Conservation (phyloP, 2,797 vertebrate species). For the Poecilia gillii region DNA sequence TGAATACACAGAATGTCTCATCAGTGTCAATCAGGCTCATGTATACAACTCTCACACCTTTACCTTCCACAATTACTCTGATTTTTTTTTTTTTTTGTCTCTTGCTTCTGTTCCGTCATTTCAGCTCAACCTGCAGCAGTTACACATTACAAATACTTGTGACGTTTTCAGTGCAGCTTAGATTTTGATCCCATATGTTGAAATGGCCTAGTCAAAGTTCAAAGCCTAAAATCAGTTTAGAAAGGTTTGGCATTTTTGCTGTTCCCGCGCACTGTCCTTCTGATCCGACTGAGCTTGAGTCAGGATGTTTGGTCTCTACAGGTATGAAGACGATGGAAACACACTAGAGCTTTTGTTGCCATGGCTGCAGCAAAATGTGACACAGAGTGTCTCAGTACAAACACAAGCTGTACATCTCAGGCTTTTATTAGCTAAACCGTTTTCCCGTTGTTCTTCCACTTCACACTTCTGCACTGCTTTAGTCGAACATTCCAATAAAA, state of each 20-base stretch:
- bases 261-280: rapidly evolving
- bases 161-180: background rate
- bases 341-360: background rate
- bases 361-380: background rate
- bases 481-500: background rate
- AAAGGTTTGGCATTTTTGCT: background rate
- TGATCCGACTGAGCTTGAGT: background rate
- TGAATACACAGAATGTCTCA: background rate
- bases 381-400: background rate
- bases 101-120: too few relatives aligned
- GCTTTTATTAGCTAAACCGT: background rate
- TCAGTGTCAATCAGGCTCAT: background rate
- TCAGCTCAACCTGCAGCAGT: too few relatives aligned
- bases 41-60: background rate
- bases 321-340: background rate
- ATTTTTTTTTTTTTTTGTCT: too few relatives aligned
- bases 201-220: background rate
- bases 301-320: background rate
- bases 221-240: background rate
- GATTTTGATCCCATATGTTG: background rate
- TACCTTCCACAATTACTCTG: too few relatives aligned
- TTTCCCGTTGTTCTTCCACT: background rate
- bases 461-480: background rate
- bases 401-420: background rate
- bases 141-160: too few relatives aligned